A percentile compares a stretch with the other conserved stretches of the same genome.
phyloP scores from a whole-genome alignment of 1,140 invertebrate species.

The Melanaphis sacchari region DNA sequence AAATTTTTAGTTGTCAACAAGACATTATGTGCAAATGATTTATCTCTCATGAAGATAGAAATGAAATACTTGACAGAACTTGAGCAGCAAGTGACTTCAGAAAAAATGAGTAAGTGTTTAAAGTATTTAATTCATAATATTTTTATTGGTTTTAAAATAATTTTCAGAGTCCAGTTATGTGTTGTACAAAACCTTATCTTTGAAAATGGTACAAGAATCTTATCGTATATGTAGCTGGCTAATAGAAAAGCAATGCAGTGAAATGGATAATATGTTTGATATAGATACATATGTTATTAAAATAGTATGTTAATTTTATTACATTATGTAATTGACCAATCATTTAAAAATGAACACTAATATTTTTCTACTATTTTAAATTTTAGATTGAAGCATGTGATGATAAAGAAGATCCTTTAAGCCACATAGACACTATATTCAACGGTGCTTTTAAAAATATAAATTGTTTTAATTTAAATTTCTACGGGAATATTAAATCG shows the following conservation, averaged over 20 bases:
- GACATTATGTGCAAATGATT: neutral
- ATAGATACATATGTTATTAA: conserved; percentile 1
- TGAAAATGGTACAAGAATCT: conserved; percentile 33
- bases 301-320: conserved; percentile 14
- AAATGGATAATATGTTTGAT: conserved; percentile 41
- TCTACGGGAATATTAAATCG: neutral
- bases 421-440: neutral
- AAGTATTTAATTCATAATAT: neutral
- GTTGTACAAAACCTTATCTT: neutral
- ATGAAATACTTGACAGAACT: neutral
- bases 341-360: neutral
- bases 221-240: conserved; percentile 43
- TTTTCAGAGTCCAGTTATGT: conserved; percentile 20
- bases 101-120: conserved; percentile 38
- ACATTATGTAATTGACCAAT: neutral
- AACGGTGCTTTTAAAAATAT: neutral
- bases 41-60: neutral
- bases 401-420: conserved; percentile 24
- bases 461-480: neutral
- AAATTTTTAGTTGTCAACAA: conserved; percentile 26
- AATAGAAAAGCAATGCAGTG: conserved; percentile 15
- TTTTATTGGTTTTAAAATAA: neutral
- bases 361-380: neutral
- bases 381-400: neutral
- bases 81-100: neutral